Evolutionary conservation across 1,140 invertebrate genomes (phyloP).

Genomic region (Andricus grossulariae): DNA sequence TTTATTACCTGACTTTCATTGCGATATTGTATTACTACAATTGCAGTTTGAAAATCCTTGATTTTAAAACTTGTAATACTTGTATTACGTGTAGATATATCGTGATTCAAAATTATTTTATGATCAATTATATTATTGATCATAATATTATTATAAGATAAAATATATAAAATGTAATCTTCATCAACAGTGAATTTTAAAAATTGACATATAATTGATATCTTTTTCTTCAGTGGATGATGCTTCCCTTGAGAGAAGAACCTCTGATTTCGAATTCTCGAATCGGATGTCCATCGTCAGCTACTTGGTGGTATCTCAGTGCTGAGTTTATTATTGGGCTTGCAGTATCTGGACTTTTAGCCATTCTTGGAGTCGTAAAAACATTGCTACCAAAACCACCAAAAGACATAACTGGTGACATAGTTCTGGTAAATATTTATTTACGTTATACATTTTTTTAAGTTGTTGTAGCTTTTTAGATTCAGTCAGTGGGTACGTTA

Average conservation of each 20-base stretch:
- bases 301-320: constrained; percentile 63
- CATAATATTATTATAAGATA: too few relatives aligned
- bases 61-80: too few relatives aligned
- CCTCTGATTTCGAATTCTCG: constrained; percentile 40
- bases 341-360: constrained; percentile 55
- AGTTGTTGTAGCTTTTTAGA: neutral
- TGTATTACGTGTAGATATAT: too few relatives aligned
- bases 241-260: constrained; percentile 59
- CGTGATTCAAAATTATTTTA: too few relatives aligned
- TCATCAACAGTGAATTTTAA: too few relatives aligned
- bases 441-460: neutral
- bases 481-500: too few relatives aligned
- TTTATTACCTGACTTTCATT: too few relatives aligned
- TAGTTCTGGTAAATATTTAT: constrained; percentile 62
- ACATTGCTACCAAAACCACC: constrained; percentile 67
- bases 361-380: constrained; percentile 59
- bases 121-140: too few relatives aligned
- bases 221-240: constrained; percentile 55
- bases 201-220: neutral
- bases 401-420: constrained; percentile 63
- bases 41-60: too few relatives aligned
- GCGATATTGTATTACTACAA: too few relatives aligned
- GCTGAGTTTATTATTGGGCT: constrained; percentile 63
- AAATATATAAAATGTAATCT: too few relatives aligned
- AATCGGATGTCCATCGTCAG: constrained; percentile 50